These are phyloP conservation scores for Falco concolor DNA, from an alignment of 2,797 vertebrate species.

Conservation along the genomic window DNA sequence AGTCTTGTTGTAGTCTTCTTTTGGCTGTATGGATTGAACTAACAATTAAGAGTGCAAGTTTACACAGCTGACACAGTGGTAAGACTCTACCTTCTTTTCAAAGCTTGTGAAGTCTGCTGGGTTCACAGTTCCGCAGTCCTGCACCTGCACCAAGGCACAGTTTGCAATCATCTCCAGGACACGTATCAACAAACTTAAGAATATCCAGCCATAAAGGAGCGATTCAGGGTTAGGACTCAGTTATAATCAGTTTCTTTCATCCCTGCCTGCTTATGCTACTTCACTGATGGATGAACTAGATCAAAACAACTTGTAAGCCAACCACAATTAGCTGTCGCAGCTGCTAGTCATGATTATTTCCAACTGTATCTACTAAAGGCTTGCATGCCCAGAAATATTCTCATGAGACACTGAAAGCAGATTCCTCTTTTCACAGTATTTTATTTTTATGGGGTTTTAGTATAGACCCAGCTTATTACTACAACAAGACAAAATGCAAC, in stretches of 20 bases:
- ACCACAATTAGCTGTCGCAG: background rate
- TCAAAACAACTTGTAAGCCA: background rate
- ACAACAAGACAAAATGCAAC: background rate
- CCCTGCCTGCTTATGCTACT: background rate
- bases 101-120: background rate
- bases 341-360: background rate
- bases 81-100: background rate
- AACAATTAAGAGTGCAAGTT: background rate
- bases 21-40: background rate
- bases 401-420: rapidly evolving
- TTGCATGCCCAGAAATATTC: background rate
- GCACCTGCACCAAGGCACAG: rapidly evolving
- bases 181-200: rapidly evolving
- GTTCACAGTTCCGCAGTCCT: background rate
- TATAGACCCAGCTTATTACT: background rate
- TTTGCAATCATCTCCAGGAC: background rate
- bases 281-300: background rate
- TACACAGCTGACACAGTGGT: background rate
- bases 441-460: background rate
- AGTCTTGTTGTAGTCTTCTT: background rate
- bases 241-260: background rate
- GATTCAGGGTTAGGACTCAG: background rate
- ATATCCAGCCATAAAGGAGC: background rate
- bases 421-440: background rate
- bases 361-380: background rate